Base-by-base conservation (phyloP, 2,113 vertebrate species). In the Phyllostomus hastatus region DNA sequence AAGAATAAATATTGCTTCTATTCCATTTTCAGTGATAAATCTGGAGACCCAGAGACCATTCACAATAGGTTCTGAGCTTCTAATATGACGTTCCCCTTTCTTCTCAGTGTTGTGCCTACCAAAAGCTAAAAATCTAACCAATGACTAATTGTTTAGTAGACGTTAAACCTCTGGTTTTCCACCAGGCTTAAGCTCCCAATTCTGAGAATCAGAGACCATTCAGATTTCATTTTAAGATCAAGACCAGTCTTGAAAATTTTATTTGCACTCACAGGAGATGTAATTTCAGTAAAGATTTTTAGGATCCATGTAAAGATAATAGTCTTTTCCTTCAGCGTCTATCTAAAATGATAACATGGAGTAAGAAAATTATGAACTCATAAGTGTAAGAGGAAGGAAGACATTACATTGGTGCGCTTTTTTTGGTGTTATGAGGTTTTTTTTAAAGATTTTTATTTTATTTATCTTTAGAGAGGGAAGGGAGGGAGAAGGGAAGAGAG, bases 331-430 rank as follows among this genome's bases (percentile, higher is more conserved):
- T 86, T 16, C 7, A 91, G 10, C 0, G 6, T 10, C 12, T 91
- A 59, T 86, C 35, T 81, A 89, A 94, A 96, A 89, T 89, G 85
- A 72, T 64, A 78, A 67, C 38, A 70, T 80, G 19, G 38, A 94
- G 38, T 38, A 57, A 70, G 19, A 61, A 94, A 92, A 67, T 1
- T 8, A 75, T 24, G 33, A 76, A 64, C 10, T 20, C 10, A 0
- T 57, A 72, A 70, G 4, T 84, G 69, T 3, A 88, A 70, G 61
- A 93, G 41, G 95, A 85, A 91, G 43, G 19, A 94, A 95, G 48
- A 84, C 35, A 11, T 10, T 61, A 33, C 75, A 64, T 90, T 64
- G 92, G 33, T 48, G 38, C 88, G 61, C 4, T 41, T 41, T 41
- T 41, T 41, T 41, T 41, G 38, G 38, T 41, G 38, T 41, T 41